phyloP scores from a whole-genome alignment of 2,797 vertebrate species.

The Hozukius guyotensis region DNA sequence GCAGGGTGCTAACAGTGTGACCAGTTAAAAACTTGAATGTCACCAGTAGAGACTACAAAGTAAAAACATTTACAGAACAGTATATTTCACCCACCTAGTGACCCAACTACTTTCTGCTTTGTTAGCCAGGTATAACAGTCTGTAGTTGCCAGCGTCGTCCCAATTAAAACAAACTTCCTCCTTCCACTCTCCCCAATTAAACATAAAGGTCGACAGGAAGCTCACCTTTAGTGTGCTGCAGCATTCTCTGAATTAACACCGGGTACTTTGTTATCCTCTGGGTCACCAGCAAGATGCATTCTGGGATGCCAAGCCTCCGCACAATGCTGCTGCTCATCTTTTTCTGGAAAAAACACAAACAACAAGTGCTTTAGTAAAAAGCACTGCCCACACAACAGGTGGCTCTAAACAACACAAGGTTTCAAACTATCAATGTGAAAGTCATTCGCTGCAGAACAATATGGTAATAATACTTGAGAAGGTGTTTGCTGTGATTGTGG shows the following conservation, averaged over 20 bases:
- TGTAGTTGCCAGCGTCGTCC: neutral
- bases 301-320: conserved; percentile 93
- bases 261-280: conserved; percentile 99
- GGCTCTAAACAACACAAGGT: neutral
- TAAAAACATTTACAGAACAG: neutral
- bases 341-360: conserved; percentile 82
- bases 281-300: conserved; percentile 96
- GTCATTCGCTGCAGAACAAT: neutral
- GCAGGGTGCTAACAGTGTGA: neutral
- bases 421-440: neutral
- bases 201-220: neutral
- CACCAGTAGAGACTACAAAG: neutral
- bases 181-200: neutral
- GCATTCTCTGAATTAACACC: conserved; percentile 92
- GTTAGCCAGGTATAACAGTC: neutral
- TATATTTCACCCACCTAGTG: too few relatives aligned
- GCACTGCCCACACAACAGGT: conserved; percentile 18
- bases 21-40: neutral
- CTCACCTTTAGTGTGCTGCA: conserved; percentile 94
- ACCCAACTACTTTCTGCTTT: too few relatives aligned
- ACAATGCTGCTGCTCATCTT: conserved; percentile 96
- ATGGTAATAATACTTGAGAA: neutral
- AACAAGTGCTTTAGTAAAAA: conserved; percentile 31
- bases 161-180: neutral
- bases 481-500: conserved; percentile 17